phyloP scores from a whole-genome alignment of 2,888 invertebrate species.

The Ochropleura leucogaster region DNA sequence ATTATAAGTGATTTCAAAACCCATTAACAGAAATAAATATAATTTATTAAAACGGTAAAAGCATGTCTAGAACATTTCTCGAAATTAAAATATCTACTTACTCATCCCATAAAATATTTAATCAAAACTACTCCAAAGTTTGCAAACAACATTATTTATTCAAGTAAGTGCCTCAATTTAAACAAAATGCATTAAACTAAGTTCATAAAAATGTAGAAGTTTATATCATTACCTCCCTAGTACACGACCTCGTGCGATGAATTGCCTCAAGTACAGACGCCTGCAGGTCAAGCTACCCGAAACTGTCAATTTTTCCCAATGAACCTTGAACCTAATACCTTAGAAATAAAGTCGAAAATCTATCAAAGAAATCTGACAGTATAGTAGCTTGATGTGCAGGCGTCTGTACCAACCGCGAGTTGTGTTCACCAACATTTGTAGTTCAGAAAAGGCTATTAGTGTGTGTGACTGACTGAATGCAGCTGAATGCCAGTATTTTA shows the following conservation, averaged over 20 bases:
- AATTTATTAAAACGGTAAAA: not conserved
- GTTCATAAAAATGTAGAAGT: constrained; percentile 31
- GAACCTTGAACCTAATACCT: too few relatives aligned
- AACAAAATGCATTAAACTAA: constrained; percentile 25
- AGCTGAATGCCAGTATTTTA: not conserved
- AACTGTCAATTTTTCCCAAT: too few relatives aligned
- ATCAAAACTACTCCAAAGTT: constrained; percentile 18
- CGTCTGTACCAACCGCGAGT: too few relatives aligned
- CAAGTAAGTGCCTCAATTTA: constrained; percentile 16
- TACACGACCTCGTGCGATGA: not conserved
- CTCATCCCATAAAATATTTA: constrained; percentile 12
- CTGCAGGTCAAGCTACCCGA: too few relatives aligned
- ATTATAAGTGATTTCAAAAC: not conserved
- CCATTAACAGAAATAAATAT: not conserved
- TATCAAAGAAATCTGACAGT: too few relatives aligned
- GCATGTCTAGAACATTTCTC: not conserved
- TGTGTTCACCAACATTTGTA: not conserved
- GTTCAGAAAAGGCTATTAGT: not conserved
- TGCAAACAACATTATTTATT: constrained; percentile 16
- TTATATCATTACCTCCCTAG: constrained; percentile 8
- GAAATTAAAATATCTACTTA: not conserved
- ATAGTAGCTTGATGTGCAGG: too few relatives aligned
- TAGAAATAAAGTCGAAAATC: too few relatives aligned
- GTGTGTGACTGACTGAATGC: too few relatives aligned
- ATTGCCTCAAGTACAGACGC: not conserved